Conservation (phyloP, 1,140 invertebrate species). For the Lepidurus apus region DNA sequence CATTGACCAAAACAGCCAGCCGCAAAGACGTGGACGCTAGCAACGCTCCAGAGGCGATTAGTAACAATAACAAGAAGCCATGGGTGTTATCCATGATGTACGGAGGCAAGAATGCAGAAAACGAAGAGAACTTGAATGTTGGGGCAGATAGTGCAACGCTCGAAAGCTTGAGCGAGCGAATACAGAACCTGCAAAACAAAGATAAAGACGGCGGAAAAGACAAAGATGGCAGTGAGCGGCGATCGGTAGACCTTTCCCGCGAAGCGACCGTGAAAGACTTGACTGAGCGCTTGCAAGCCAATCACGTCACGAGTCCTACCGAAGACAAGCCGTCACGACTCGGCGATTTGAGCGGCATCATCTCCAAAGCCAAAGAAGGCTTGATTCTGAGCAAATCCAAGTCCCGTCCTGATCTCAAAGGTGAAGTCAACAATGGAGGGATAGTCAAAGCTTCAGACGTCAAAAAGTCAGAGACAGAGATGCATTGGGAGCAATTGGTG, state of each 20-base stretch:
- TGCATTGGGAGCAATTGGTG: slow-evolving; percentile 90
- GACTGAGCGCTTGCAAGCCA: slow-evolving; percentile 68
- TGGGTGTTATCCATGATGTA: slow-evolving; percentile 56
- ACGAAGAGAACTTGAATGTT: slow-evolving; percentile 49
- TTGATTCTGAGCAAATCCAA: slow-evolving; percentile 65
- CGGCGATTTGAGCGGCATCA: slow-evolving; percentile 79
- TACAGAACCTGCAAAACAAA: slow-evolving; percentile 28
- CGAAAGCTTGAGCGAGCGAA: slow-evolving; percentile 30
- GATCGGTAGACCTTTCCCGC: slow-evolving; percentile 55
- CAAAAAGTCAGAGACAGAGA: slow-evolving; percentile 85
- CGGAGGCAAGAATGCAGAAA: slow-evolving; percentile 49
- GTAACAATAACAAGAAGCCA: slow-evolving; percentile 51
- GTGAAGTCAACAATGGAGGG: slow-evolving; percentile 36
- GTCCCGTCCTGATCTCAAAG: slow-evolving; percentile 56
- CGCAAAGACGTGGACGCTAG: slow-evolving; percentile 55
- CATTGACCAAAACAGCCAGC: slow-evolving; percentile 47
- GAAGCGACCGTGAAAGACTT: slow-evolving; percentile 80
- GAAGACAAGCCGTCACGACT: slow-evolving; percentile 52
- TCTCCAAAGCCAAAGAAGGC: slow-evolving; percentile 89
- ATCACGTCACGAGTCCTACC: slow-evolving; percentile 56
- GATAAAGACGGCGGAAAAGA: slow-evolving; percentile 33
- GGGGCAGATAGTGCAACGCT: slow-evolving; percentile 50
- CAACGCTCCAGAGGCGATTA: slow-evolving; percentile 51
- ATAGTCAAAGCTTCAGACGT: slow-evolving; percentile 49
- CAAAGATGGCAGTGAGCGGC: slow-evolving; percentile 34